These are phyloP conservation scores for Sterna hirundo DNA, from an alignment of 2,113 vertebrate species.

Conservation along the genomic window DNA sequence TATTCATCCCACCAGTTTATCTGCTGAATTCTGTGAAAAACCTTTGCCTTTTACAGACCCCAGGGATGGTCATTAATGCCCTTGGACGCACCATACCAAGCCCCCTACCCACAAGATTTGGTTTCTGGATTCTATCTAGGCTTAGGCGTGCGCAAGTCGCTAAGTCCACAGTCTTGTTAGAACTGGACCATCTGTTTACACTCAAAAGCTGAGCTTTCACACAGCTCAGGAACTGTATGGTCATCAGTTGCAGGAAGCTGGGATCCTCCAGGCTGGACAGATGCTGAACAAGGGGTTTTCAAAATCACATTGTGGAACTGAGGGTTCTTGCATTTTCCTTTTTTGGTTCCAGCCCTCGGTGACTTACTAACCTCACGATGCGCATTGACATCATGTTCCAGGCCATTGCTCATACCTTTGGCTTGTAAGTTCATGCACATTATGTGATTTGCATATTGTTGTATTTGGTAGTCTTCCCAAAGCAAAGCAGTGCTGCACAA, in stretches of 20 bases:
- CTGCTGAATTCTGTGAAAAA: not conserved
- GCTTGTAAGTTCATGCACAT: conserved; percentile 56
- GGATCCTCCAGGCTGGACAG: conserved; percentile 7
- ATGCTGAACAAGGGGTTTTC: conserved; percentile 37
- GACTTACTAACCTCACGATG: conserved; percentile 35
- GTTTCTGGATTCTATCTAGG: not conserved
- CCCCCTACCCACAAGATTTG: rapidly evolving
- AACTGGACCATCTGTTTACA: not conserved
- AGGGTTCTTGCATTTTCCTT: not conserved
- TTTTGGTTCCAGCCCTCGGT: not conserved
- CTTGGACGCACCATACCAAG: not conserved
- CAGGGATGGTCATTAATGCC: not conserved
- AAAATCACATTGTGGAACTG: not conserved
- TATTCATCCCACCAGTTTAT: not conserved
- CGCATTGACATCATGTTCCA: not conserved
- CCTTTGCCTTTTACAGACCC: not conserved
- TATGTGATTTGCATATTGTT: conserved; percentile 51
- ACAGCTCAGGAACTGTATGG: not conserved
- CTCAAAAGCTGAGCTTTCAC: not conserved
- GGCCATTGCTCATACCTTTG: conserved; percentile 49
- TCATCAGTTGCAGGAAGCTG: not conserved
- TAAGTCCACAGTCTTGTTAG: not conserved
- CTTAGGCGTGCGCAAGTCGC: not conserved
- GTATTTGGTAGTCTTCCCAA: conserved; percentile 55
- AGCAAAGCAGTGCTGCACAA: not conserved